Percentiles rank a stretch among this genome's conserved stretches.
Evolutionary conservation across 2,888 invertebrate genomes (phyloP).

Genomic region (Morinoia aosen): DNA sequence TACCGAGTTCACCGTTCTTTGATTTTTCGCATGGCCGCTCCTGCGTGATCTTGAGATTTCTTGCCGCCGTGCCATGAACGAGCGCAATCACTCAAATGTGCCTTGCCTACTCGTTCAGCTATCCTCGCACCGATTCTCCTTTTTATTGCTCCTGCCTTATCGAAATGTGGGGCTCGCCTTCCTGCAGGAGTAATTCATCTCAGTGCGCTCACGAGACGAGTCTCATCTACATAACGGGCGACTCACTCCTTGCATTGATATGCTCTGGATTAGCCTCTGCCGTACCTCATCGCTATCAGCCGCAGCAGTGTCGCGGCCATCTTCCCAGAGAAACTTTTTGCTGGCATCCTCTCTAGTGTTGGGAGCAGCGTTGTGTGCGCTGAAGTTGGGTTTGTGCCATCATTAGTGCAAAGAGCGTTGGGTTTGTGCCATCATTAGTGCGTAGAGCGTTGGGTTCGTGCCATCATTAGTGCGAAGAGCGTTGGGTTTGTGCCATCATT

Average conservation of each 20-base stretch:
- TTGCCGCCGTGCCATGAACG: neutral
- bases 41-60: neutral
- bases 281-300: conserved; percentile 9
- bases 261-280: conserved; percentile 37
- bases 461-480: no score
- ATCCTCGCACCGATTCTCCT: neutral
- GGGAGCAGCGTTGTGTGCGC: neutral
- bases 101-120: neutral
- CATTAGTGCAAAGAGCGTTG: neutral
- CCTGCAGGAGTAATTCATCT: conserved; percentile 28
- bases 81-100: neutral
- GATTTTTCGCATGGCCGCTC: neutral
- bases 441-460: no score
- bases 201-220: neutral
- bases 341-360: neutral
- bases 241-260: conserved; percentile 45
- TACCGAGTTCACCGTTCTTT: neutral
- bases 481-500: no score
- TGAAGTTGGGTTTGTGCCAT: neutral
- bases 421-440: no score
- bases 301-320: neutral
- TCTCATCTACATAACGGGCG: conserved; percentile 44
- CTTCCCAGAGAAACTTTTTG: neutral
- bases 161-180: neutral
- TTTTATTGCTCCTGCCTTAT: neutral